These are phyloP conservation scores for Cyphomyrus plagiostoma DNA, from an alignment of 2,113 vertebrate species.

Conservation along the genomic window DNA sequence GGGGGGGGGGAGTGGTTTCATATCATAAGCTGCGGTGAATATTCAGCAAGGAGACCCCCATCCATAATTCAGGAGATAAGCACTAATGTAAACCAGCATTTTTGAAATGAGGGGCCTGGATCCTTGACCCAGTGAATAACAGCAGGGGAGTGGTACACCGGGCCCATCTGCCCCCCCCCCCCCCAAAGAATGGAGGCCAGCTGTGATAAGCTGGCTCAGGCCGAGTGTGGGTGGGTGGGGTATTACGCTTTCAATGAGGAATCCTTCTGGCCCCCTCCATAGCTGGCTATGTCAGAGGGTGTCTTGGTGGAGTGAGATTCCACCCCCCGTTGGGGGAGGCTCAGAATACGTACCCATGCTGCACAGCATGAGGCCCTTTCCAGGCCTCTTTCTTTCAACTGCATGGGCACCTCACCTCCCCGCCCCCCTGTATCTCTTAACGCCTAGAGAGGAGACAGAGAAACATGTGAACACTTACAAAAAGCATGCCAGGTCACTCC, in stretches of 20 bases:
- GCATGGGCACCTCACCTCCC: constrained; percentile 34
- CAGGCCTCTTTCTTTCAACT: constrained; percentile 25
- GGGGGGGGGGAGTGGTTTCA: background rate
- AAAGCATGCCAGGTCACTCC: background rate
- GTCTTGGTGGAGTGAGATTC: background rate
- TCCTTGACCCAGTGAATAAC: background rate
- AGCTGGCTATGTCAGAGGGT: background rate
- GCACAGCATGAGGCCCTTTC: constrained; percentile 21
- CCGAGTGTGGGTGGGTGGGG: background rate
- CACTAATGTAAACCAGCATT: background rate
- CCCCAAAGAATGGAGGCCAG: background rate
- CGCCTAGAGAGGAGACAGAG: background rate
- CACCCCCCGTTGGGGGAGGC: constrained; percentile 2
- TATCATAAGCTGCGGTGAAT: background rate
- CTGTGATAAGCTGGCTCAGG: background rate
- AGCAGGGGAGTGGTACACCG: background rate
- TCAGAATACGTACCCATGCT: constrained; percentile 42
- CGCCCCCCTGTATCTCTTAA: constrained; percentile 22
- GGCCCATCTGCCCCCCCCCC: background rate
- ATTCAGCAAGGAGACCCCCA: background rate
- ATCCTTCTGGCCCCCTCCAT: background rate
- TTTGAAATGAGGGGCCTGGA: background rate
- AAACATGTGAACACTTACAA: background rate
- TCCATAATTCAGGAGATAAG: background rate
- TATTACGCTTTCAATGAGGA: background rate